Evolutionary conservation across 2,888 invertebrate species (phyloP).

Genomic region (Cheiracanthium punctorium): DNA sequence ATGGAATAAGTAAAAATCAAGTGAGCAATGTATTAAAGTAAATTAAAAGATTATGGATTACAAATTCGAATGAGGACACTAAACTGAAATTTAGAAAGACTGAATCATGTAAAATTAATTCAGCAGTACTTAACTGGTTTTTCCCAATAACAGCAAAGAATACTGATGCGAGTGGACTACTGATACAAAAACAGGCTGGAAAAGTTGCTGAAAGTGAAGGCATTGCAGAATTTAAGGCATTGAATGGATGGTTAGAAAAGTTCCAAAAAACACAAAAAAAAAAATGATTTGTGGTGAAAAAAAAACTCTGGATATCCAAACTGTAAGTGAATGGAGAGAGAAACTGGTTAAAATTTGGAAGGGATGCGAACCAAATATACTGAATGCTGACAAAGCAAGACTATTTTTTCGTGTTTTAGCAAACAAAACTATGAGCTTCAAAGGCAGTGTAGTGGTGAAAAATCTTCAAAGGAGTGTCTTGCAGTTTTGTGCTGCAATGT

Average conservation of each 20-base stretch:
- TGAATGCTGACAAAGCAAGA: conserved; percentile 1
- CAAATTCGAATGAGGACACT: conserved; percentile 11
- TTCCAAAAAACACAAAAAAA: neutral
- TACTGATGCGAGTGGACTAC: neutral
- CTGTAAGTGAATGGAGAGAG: neutral
- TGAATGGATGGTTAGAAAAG: conserved; percentile 4
- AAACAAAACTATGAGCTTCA: conserved; percentile 22
- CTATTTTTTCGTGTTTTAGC: neutral
- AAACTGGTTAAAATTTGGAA: neutral
- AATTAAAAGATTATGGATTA: conserved; percentile 12
- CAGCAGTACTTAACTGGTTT: conserved; percentile 4
- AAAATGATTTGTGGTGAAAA: conserved; percentile 16
- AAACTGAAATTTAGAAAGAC: neutral
- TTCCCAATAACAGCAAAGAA: neutral
- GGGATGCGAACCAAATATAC: neutral
- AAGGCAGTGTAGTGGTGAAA: conserved; percentile 5
- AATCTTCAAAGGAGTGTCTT: conserved; percentile 1
- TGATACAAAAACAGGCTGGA: neutral
- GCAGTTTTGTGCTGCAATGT: neutral
- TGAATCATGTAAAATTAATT: conserved; percentile 13
- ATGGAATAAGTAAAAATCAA: conserved; percentile 15
- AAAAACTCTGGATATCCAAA: neutral
- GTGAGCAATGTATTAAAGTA: conserved; percentile 6
- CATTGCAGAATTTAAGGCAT: conserved; percentile 22
- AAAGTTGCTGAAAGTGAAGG: conserved; percentile 16